Evolutionary conservation across 1,140 invertebrate genomes (phyloP).

Genomic region (Sinella curviseta): DNA sequence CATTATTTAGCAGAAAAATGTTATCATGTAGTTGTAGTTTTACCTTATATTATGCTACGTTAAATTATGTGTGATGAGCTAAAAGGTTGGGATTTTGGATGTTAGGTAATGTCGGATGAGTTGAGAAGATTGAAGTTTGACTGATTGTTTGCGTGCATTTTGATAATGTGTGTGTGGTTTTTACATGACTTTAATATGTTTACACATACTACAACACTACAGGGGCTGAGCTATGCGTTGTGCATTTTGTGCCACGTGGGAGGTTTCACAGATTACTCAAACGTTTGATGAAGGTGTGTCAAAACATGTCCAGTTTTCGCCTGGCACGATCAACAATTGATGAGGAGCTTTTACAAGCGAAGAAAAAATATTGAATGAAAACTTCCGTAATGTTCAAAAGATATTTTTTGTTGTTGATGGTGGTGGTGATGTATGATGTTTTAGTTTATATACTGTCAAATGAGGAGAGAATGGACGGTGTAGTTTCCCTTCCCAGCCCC

Average conservation of each 20-base stretch:
- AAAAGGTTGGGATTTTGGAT: too few species aligned
- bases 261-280: slow-evolving; percentile 16
- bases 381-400: not conserved
- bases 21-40: too few species aligned
- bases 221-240: too few species aligned
- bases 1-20: too few species aligned
- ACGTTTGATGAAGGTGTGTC: slow-evolving; percentile 13
- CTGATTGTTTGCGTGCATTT: slow-evolving; percentile 19
- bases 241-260: slow-evolving; percentile 9
- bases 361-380: too few species aligned
- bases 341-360: not conserved
- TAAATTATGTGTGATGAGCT: too few species aligned
- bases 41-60: too few species aligned
- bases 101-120: not conserved
- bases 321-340: not conserved
- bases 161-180: slow-evolving; percentile 1
- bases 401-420: not conserved
- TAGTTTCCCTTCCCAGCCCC: not conserved
- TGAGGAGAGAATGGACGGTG: not conserved
- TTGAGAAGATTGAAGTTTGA: slow-evolving; percentile 17
- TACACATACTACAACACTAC: too few species aligned
- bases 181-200: not conserved
- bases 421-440: not conserved
- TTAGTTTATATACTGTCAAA: not conserved
- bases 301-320: slow-evolving; percentile 26